Evolutionary conservation across 2,113 vertebrate species (phyloP).

Genomic region (Nothoprocta perdicaria): DNA sequence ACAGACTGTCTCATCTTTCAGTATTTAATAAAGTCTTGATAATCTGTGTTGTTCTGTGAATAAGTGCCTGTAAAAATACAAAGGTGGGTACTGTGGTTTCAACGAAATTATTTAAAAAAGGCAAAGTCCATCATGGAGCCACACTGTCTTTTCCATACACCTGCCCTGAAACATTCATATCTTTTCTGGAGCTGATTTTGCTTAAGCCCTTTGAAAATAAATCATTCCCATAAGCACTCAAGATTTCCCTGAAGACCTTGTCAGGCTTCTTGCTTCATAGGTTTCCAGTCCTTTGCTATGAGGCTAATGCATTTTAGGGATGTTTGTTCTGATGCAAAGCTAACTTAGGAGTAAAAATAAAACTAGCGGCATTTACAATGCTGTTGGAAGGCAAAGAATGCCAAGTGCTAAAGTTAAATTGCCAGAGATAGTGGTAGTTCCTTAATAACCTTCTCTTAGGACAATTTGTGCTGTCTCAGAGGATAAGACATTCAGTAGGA

Average conservation of each 20-base stretch:
- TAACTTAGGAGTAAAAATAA: slow-evolving; percentile 69
- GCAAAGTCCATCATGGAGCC: background rate
- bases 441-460: background rate
- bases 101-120: slow-evolving; percentile 34
- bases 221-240: slow-evolving; percentile 79
- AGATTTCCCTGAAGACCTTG: slow-evolving; percentile 72
- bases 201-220: slow-evolving; percentile 76
- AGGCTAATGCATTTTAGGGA: slow-evolving; percentile 75
- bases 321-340: slow-evolving; percentile 74
- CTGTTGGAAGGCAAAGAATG: slow-evolving; percentile 45
- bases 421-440: background rate
- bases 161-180: slow-evolving; percentile 63
- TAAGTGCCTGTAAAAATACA: background rate
- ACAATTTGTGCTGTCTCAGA: slow-evolving; percentile 10
- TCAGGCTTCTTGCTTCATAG: slow-evolving; percentile 74
- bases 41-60: slow-evolving; percentile 12
- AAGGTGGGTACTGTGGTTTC: background rate
- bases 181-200: slow-evolving; percentile 71
- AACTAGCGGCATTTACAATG: slow-evolving; percentile 44
- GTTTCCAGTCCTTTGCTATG: slow-evolving; percentile 67
- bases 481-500: slow-evolving; percentile 20
- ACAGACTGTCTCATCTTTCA: background rate
- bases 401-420: slow-evolving; percentile 24
- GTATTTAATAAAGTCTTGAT: background rate
- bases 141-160: slow-evolving; percentile 47